Conservation (phyloP, 2,797 vertebrate genomes). For the Tolypeutes matacus region DNA sequence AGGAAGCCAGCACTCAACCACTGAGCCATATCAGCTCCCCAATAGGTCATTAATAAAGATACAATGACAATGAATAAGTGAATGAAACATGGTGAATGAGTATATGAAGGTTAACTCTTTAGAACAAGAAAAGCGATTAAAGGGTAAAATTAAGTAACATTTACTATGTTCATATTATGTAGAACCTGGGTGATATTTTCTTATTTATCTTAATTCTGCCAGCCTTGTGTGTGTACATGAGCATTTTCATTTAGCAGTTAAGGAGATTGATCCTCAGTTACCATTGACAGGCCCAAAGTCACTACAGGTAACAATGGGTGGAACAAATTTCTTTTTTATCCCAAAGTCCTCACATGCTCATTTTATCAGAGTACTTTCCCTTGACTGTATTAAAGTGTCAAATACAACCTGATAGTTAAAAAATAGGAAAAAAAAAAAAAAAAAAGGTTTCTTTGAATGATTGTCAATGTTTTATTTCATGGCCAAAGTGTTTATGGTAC, state of each 20-base stretch:
- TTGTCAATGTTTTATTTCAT: slow-evolving; percentile 5
- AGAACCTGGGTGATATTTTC: not conserved
- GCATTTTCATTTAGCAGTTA: not conserved
- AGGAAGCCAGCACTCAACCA: too few relatives aligned
- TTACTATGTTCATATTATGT: not conserved
- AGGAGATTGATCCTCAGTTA: not conserved
- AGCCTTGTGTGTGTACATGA: not conserved
- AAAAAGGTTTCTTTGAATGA: not conserved
- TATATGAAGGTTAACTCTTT: not conserved
- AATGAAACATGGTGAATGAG: not conserved
- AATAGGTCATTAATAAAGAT: not conserved
- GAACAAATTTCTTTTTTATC: not conserved
- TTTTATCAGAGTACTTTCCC: not conserved
- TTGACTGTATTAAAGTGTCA: slow-evolving; percentile 5
- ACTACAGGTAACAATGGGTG: not conserved
- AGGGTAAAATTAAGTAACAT: not conserved
- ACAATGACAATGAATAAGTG: not conserved
- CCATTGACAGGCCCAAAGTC: not conserved
- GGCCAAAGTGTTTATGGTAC: not conserved
- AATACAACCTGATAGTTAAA: not conserved
- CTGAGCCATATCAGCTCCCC: too few relatives aligned
- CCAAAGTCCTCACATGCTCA: not conserved
- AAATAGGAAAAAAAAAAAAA: not conserved
- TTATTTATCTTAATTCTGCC: not conserved
- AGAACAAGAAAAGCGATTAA: not conserved